phyloP scores from a whole-genome alignment of 2,113 vertebrate species.

The Ptychochromis oligacanthus region DNA sequence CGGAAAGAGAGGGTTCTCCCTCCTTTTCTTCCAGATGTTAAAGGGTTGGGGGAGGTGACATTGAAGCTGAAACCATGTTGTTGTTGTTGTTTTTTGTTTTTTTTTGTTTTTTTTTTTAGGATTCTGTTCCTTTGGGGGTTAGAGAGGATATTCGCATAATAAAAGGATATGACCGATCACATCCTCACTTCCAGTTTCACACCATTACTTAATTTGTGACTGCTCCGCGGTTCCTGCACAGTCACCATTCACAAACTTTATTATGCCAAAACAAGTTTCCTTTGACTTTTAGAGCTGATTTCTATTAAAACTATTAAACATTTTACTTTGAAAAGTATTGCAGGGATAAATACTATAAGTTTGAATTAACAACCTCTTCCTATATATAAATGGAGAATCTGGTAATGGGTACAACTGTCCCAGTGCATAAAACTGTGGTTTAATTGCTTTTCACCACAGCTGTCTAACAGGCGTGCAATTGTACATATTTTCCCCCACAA shows the following conservation, averaged over 20 bases:
- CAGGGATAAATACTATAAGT: neutral
- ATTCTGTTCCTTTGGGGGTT: conserved; percentile 25
- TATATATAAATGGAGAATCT: neutral
- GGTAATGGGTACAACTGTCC: neutral
- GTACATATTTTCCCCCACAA: neutral
- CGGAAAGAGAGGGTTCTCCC: conserved; percentile 61
- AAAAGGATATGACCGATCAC: conserved; percentile 43
- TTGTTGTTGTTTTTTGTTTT: conserved; percentile 19
- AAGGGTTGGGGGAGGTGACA: neutral
- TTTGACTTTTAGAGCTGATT: neutral
- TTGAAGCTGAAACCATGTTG: neutral
- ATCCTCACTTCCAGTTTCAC: conserved; percentile 33
- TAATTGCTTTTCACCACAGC: neutral
- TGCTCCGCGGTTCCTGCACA: neutral
- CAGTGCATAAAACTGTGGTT: neutral
- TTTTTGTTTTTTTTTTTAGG: conserved; percentile 25
- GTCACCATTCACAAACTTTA: neutral
- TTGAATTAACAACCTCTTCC: neutral
- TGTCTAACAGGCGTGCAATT: neutral
- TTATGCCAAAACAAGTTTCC: neutral
- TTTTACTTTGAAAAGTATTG: neutral
- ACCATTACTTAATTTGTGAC: conserved; percentile 1
- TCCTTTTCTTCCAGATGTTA: conserved; percentile 43
- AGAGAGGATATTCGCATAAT: conserved; percentile 50
- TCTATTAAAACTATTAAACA: neutral